Conservation (phyloP, 1,140 invertebrate species). For the Drosophila mojavensis region DNA sequence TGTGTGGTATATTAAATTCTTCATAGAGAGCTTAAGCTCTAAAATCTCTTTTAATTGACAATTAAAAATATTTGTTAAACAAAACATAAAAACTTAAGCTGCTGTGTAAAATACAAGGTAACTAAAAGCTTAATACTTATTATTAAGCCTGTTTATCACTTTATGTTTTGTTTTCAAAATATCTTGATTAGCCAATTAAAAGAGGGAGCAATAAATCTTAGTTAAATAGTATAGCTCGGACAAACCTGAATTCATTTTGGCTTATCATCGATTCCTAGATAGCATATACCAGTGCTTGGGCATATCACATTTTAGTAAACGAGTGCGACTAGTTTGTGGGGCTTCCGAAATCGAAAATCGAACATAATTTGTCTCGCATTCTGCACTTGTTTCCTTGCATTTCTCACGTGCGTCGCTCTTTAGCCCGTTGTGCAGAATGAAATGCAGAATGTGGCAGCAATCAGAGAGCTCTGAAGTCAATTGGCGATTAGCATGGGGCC, state of each 20-base stretch:
- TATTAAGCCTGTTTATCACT: no score
- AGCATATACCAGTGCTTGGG: not conserved
- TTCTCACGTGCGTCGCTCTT: slow-evolving; percentile 41
- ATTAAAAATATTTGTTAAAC: no score
- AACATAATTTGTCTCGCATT: slow-evolving; percentile 53
- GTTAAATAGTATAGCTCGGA: not conserved
- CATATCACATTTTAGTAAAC: slow-evolving; percentile 24
- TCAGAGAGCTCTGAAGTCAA: slow-evolving; percentile 62
- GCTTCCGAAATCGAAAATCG: slow-evolving; percentile 71
- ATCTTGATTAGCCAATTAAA: no score
- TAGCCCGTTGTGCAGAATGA: not conserved
- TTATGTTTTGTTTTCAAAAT: no score
- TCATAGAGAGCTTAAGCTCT: no score
- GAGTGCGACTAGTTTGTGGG: slow-evolving; percentile 29
- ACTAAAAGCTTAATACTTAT: not conserved
- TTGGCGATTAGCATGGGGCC: slow-evolving; percentile 51
- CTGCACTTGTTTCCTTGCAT: slow-evolving; percentile 39
- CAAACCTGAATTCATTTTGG: not conserved
- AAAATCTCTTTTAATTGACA: no score
- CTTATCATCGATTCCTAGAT: slow-evolving; percentile 1
- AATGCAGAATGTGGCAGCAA: slow-evolving; percentile 23
- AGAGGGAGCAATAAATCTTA: no score
- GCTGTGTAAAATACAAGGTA: no score
- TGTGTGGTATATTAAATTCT: no score
- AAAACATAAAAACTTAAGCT: no score